Conservation (phyloP, 1,140 invertebrate genomes). For the Elymnias hypermnestra region DNA sequence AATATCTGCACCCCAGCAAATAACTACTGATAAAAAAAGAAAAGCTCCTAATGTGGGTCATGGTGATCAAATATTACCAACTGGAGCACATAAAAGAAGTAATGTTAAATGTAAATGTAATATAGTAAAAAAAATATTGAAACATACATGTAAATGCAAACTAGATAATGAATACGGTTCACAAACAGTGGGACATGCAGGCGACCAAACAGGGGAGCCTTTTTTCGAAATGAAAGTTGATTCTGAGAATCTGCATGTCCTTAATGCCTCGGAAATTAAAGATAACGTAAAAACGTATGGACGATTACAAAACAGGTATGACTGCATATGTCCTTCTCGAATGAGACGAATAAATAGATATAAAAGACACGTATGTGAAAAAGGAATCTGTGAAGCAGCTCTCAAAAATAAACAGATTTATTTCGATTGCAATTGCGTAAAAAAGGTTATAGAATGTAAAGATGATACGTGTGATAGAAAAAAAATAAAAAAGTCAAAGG, state of each 20-base stretch:
- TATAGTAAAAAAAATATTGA: slow-evolving; percentile 1
- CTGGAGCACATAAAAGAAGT: neutral
- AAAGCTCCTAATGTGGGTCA: neutral
- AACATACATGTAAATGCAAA: neutral
- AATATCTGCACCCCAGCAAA: too few species aligned
- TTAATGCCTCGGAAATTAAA: slow-evolving; percentile 33
- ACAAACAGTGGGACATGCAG: neutral
- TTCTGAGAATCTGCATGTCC: slow-evolving; percentile 22
- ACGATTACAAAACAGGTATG: slow-evolving; percentile 11
- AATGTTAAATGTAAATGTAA: slow-evolving; percentile 5
- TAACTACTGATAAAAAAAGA: too few species aligned
- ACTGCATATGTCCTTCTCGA: slow-evolving; percentile 36
- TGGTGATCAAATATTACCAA: neutral
- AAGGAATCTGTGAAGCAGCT: slow-evolving; percentile 26
- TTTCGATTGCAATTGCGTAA: slow-evolving; percentile 34
- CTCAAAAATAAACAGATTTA: slow-evolving; percentile 22
- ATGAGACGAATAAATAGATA: neutral
- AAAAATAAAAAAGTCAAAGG: slow-evolving; percentile 2
- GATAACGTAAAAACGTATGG: slow-evolving; percentile 25
- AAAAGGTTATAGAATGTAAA: slow-evolving; percentile 19
- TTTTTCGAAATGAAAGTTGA: slow-evolving; percentile 37
- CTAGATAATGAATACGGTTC: neutral
- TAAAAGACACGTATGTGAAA: slow-evolving; percentile 18
- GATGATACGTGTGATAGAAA: slow-evolving; percentile 27
- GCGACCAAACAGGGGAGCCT: slow-evolving; percentile 26